Base-by-base conservation (phyloP, 1,140 invertebrate genomes). In the Meloidogyne exigua region DNA sequence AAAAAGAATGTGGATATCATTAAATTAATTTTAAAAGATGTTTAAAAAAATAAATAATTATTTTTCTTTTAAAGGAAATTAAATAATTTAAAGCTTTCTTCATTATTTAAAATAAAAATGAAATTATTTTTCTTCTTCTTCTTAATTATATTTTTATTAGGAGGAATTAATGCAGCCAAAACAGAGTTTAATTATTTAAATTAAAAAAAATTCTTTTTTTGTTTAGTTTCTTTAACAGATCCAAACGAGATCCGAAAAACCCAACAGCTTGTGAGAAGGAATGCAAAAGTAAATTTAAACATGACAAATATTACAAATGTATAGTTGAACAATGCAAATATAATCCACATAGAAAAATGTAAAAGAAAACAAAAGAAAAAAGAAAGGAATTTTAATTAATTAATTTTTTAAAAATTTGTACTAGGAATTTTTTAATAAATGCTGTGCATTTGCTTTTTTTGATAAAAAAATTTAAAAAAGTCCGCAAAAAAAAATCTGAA, bases 1-100 rank as follows among this genome's bases (percentile, higher is more conserved):
- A 68, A 21, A 32, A n/a, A 32, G 66, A 68, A 42, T 68, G 66
- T 21, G 66, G 66, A 32, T 68, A 68, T 42, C 66, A 68, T 68
- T 68, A 42, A 68, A 42, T 36, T n/a, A 15, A 15, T 18, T 44
- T 15, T 44, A 15, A 15, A 42, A 42, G 12, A 42, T 13, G 1
- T 11, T 42, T n/a, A n/a, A n/a, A 42, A 1, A 42, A 42, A 42
- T 42, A 12, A 12, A 12, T 42, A 42, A 5, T 42, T 5, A 42
- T 5, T 42, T 42, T 10, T 12, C 1, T 42, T 42, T 42, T 42
- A 42, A 42, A 42, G 18, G 44, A 49, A 49, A 18, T 15, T 49
- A 18, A 44, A 32, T 32, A n/a, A n/a, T n/a, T n/a, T n/a, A n/a
- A n/a, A n/a, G n/a, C n/a, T 44, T 44, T 44, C 13, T 13, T n/a